Percentiles rank a stretch among this genome's conserved stretches.
Conservation (phyloP, 2,888 invertebrate genomes). For the Lumbricus terrestris region DNA sequence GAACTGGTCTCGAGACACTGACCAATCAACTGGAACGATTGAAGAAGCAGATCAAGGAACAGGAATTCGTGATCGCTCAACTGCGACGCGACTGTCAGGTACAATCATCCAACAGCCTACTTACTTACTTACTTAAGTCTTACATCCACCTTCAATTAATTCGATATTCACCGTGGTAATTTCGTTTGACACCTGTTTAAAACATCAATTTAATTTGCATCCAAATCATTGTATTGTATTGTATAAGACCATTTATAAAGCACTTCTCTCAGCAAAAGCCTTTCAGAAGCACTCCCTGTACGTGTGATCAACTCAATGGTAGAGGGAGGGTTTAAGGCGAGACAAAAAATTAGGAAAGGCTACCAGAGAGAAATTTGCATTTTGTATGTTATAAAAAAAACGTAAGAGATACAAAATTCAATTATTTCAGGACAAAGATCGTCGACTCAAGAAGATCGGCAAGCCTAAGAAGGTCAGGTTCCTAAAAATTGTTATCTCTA, state of each 20-base stretch:
- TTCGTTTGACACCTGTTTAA: neutral
- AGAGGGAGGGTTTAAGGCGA: no score
- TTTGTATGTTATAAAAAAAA: neutral
- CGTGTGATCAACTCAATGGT: no score
- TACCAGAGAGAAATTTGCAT: no score
- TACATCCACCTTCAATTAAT: no score
- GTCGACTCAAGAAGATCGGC: neutral
- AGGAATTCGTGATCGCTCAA: neutral
- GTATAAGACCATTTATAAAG: no score
- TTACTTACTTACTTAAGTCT: no score
- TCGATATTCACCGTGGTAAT: neutral
- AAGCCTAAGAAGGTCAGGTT: neutral
- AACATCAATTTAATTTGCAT: no score
- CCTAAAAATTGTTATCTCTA: neutral
- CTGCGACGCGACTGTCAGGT: neutral
- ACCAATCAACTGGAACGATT: neutral
- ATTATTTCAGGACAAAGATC: conserved; percentile 14
- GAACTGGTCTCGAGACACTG: neutral
- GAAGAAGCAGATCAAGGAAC: conserved; percentile 13
- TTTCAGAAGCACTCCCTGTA: no score
- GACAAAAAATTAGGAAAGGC: no score
- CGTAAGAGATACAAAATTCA: neutral
- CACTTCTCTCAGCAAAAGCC: no score
- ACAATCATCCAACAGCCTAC: neutral
- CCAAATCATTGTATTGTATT: no score